Evolutionary conservation across 2,888 invertebrate species (phyloP), one percentile per base, ranked within the genome.

Genomic region (Drosophila stalkeri): DNA sequence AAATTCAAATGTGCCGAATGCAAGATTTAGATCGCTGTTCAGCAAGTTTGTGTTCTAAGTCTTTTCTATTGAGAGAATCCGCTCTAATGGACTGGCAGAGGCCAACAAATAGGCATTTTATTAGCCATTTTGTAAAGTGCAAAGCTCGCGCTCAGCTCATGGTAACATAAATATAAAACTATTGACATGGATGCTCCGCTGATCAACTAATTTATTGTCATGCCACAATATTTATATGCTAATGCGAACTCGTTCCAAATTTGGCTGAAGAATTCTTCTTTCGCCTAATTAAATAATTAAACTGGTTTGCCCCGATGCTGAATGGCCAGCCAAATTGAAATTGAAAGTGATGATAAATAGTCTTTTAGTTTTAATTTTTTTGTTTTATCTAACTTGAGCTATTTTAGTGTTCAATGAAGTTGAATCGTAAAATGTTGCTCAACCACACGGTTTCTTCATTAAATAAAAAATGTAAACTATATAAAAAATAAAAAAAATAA

Each of bases 261-360:
- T 77, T 68, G 63, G 39, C 35, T 60, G 70, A 62, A 85, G 77
- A 83, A 86, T 83, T 84, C 65, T 80, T 71, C 60, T 66, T 56
- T 64, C 62, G 64, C 33, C 64, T 84, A 81, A 84, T 89, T 75
- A 75, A 81, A 78, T 69, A 73, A 73, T 66, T 76, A 72, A 89
- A 88, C 88, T 73, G 75, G 85, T 89, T 89, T 80, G 62, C 51
- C 72, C 72, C 59, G 56, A 68, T 52, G 51, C 52, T 54, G 67
- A 75, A 76, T 76, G 59, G 16, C 44, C 52, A 70, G 80, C 64
- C 64, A 88, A 75, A 83, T 72, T 55, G 72, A 86, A 77, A 70
- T 75, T 63, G 66, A 78, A 87, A 72, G 62, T 64, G 52, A 72
- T 81, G 70, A 80, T 85, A 85, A 89, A 80, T 85, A 57, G 57